Base-by-base conservation (phyloP, 1,140 invertebrate genomes). In the Panagrolaimus sp. region DNA sequence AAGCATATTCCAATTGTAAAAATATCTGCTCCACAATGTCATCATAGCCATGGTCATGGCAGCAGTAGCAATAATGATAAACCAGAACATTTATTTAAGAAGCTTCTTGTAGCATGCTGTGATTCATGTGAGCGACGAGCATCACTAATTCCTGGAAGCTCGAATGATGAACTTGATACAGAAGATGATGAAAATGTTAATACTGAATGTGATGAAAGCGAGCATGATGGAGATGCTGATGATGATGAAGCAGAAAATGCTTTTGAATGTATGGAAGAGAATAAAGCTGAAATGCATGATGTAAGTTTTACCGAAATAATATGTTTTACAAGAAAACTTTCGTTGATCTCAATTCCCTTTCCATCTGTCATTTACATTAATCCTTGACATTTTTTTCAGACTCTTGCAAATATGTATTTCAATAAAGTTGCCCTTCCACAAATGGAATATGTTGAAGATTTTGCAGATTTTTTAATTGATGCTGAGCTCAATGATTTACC, bases 391-490 rank as follows among this genome's bases (percentile, higher is more conserved):
- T 9, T 42, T 8, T 70, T 77, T 67, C 53, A 77, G 75, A 70
- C 71, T n/a, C 71, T 81, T 5, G 79, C 79, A 7, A 81, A 80
- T 63, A 76, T 81, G 66, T 81, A 81, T 65, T 81, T 81, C 69
- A 82, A 81, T 65, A 81, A 75, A 67, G 71, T 83, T 14, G 71
- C 72, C 20, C 68, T 81, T 7, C 78, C 79, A 1, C 65, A 82
- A 64, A 82, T 81, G 80, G 73, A 78, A 20, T 80, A 80, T 66
- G 78, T 81, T 11, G 79, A 81, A 68, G 79, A 81, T 67, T 82
- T 82, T 68, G 73, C 70, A 16, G 79, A 81, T 68, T 82, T 81
- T 57, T 46, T 83, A 27, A 81, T 81, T 43, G 79, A 81, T 68
- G 79, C 79, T 0, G 81, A 81, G 51, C 69, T 81, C 8, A 81